Base-by-base conservation (phyloP, 2,797 vertebrate species). In the Natrix natrix region DNA sequence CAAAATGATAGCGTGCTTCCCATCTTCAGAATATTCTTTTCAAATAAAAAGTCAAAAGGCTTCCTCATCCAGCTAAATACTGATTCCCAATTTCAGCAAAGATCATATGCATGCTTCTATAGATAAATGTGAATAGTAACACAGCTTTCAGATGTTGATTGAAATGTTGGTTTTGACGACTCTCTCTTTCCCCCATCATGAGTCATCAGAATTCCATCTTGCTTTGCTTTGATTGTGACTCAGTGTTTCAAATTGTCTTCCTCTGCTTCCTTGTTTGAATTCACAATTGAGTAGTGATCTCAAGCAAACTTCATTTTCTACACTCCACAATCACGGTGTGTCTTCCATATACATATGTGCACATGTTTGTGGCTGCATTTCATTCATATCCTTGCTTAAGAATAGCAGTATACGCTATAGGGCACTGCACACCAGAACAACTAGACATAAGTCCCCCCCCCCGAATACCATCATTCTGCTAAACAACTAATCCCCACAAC, bases 211-310 rank as follows among this genome's bases (percentile, higher is more conserved):
- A 94, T 43, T 78, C 32, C 32, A 43, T 43, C 32, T 43, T 1
- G 32, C 69, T 74, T 74, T 74, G 69, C 16, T 78, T 22, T 78
- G 69, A 43, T 43, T 78, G 63, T 83, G 61, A 86, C 8, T 60
- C 66, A 54, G 26, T 52, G 88, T 8, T 6, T 93, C 92, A 91
- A 92, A 94, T 60, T 69, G 92, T 94, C 93, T 32, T 32, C 93
- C 43, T 1, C 11, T 69, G n/a, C 28, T 78, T 86, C 22, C 86
- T 24, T 95, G 93, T 93, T 57, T 56, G 63, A 56, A 11, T 37
- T 43, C 20, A 24, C 60, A 61, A n/a, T 28, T 28, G 14, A 74
- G 43, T 26, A 57, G 13, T 78, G 66, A 37, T 43, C 22, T 78
- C 37, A n/a, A 28, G 4, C 61, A 63, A 52, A 32, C 28, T 20